Base-by-base conservation (phyloP, 2,888 invertebrate species). In the Petrolisthes manimaculis region DNA sequence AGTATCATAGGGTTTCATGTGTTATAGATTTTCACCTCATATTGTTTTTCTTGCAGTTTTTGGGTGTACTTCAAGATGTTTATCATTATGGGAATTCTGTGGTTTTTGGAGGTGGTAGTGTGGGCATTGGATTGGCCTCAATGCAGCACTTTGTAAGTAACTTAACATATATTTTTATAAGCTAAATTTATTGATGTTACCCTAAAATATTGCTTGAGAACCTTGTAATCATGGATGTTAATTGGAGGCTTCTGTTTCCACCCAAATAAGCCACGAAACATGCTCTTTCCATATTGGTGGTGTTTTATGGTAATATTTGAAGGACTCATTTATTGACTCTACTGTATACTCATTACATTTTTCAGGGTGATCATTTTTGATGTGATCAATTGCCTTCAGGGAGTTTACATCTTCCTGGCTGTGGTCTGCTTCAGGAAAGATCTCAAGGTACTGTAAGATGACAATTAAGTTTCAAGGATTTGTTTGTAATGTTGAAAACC, bases 331-430 rank as follows among this genome's bases (percentile, higher is more conserved):
- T 37, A 37, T 2, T 37, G 37, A 37, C 37, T 37, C 37, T 37
- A 37, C 37, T 37, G 37, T 37, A 37, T 37, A 37, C 37, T 37
- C 37, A 37, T 37, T 37, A 37, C 37, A 37, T 37, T 37, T 37
- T 37, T 37, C 75, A 88, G 88, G 67, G 61, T 74, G 8, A 61
- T 56, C 21, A 81, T 81, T 53, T n/a, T 84, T 21, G 88, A 88
- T 61, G 21, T 51, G n/a, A 18, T 88, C n/a, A 88, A 84, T 75
- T 51, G 77, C 21, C 84, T 88, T 9, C 88, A 88, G 21, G 88
- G 88, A 12, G 81, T 88, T n/a, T 84, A 56, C 51, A 21, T 88
- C 14, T 88, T 88, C 75, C 51, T 88, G 12, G 88, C 81, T n/a
- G 53, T 81, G 4, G 80, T 88, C 51, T 81, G 84, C 75, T 80